These are phyloP conservation scores for Xenopus tropicalis DNA, from an alignment of 2,113 vertebrate species.

Conservation along the genomic window DNA sequence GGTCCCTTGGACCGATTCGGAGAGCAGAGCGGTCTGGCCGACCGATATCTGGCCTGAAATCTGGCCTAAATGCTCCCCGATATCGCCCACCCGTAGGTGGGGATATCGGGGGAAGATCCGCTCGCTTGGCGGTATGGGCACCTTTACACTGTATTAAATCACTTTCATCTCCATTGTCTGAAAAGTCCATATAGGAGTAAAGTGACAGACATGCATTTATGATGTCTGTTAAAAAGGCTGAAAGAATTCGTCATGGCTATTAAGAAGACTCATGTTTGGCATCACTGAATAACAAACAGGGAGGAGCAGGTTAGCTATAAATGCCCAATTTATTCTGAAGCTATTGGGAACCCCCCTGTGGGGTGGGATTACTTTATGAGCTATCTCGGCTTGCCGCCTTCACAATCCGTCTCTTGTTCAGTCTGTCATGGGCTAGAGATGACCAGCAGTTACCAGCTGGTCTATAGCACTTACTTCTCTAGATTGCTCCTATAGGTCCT, in stretches of 20 bases:
- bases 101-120: no score
- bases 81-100: no score
- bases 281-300: not conserved
- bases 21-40: no score
- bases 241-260: not conserved
- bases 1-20: no score
- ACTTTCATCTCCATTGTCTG: not conserved
- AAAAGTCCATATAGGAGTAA: not conserved
- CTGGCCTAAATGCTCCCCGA: no score
- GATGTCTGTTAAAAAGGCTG: not conserved
- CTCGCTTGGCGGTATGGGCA: no score
- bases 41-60: no score
- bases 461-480: not conserved
- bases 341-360: not conserved
- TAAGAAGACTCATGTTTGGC: not conserved
- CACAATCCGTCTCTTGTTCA: not conserved
- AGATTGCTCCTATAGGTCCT: not conserved
- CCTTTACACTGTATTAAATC: not conserved
- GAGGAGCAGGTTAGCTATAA: constrained; percentile 11
- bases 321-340: not conserved
- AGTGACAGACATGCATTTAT: not conserved
- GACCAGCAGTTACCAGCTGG: constrained; percentile 16
- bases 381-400: not conserved
- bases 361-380: constrained; percentile 3
- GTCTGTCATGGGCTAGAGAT: not conserved